A percentile compares a stretch with the other conserved stretches of the same genome.
Conservation (phyloP, 2,797 vertebrate genomes). For the Phrynocephalus guinanensis region DNA sequence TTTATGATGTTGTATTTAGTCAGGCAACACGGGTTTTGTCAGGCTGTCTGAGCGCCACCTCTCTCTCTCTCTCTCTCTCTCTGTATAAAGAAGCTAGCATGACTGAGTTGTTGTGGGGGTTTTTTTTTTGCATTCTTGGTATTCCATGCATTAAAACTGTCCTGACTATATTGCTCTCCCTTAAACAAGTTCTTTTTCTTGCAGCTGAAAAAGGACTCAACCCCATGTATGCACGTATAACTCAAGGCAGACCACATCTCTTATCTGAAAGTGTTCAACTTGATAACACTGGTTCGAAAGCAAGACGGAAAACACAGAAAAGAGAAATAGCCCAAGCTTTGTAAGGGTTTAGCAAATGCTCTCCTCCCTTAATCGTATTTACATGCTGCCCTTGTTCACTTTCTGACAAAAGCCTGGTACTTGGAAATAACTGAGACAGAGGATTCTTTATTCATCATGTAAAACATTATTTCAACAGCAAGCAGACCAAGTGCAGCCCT, state of each 20-base stretch:
- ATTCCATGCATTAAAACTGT: not conserved
- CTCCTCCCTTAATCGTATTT: constrained; percentile 29
- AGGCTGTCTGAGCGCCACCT: too few species aligned
- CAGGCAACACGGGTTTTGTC: too few species aligned
- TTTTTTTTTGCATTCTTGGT: not conserved
- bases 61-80: too few species aligned
- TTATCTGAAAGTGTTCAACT: not conserved
- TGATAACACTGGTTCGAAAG: constrained; percentile 15
- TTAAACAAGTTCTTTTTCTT: not conserved
- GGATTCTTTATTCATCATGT: constrained; percentile 37
- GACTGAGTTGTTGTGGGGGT: not conserved
- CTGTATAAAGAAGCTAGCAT: not conserved
- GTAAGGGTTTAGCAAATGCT: constrained; percentile 32
- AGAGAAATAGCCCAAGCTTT: constrained; percentile 15
- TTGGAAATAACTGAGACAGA: constrained; percentile 40
- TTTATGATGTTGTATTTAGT: too few species aligned
- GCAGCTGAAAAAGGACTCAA: not conserved
- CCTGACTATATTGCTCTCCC: not conserved
- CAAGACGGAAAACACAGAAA: not conserved
- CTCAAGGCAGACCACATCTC: not conserved
- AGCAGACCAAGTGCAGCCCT: not conserved
- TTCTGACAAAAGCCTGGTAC: constrained; percentile 29
- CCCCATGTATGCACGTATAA: not conserved
- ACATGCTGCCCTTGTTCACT: constrained; percentile 40
- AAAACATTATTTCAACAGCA: constrained; percentile 53